Evolutionary conservation across 2,797 vertebrate genomes (phyloP).

Genomic region (Sebastes nivosus): DNA sequence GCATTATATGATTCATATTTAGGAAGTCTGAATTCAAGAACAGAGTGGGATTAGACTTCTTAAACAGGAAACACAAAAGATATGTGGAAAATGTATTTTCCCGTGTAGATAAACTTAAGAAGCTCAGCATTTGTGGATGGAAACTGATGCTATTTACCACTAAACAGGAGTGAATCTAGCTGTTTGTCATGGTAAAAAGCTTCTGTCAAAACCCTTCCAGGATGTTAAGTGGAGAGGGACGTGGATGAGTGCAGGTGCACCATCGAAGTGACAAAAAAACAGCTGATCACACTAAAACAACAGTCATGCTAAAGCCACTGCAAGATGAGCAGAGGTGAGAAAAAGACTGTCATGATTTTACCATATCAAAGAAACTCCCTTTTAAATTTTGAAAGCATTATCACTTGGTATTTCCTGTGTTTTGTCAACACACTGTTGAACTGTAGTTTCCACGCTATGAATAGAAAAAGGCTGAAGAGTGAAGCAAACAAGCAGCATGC

Average conservation of each 20-base stretch:
- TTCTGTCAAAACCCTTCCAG: slow-evolving; percentile 7
- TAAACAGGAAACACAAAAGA: slow-evolving; percentile 36
- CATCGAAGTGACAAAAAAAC: background rate
- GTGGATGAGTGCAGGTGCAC: background rate
- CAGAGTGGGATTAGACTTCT: slow-evolving; percentile 40
- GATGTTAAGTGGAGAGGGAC: background rate
- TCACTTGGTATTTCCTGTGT: background rate
- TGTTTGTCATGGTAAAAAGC: slow-evolving; percentile 35
- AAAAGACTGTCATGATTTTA: background rate
- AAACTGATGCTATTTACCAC: slow-evolving; percentile 29
- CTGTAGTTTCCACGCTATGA: background rate
- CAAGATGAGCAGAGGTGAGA: background rate
- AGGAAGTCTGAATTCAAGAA: background rate
- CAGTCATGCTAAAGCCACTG: background rate
- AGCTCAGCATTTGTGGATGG: slow-evolving; percentile 38
- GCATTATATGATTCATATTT: slow-evolving; percentile 34
- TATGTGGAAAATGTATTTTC: slow-evolving; percentile 12
- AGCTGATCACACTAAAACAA: slow-evolving; percentile 30
- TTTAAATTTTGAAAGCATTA: background rate
- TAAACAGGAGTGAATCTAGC: slow-evolving; percentile 20
- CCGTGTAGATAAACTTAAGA: slow-evolving; percentile 37
- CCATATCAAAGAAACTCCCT: background rate
- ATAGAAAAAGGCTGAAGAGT: background rate
- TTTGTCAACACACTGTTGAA: background rate
- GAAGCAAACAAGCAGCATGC: background rate